Base-by-base conservation (phyloP, 1,140 invertebrate genomes). In the Drosophila ficusphila region DNA sequence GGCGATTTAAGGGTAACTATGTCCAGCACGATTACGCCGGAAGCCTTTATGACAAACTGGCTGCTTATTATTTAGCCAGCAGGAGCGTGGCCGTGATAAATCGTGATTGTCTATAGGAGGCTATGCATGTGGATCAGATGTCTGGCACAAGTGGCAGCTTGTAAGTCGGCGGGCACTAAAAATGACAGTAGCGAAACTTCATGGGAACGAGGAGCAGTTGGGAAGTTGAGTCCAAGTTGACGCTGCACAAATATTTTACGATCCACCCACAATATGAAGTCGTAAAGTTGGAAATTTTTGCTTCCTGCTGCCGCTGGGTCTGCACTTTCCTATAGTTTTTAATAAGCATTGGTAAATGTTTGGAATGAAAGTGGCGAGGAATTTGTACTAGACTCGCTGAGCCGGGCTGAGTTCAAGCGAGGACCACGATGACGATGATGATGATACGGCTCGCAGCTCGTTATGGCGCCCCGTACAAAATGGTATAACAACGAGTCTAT, bases 231-330 rank as follows among this genome's bases (percentile, higher is more conserved):
- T 64, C 47, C 42, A 49, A 64, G 81, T 79, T 85, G 79, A 81
- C 82, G 72, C 56, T 81, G 83, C 82, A 78, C 78, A 78, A 70
- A 78, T 88, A 53, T 73, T 86, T 88, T 82, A 88, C 83, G 82
- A 88, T 76, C 77, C 79, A 53, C 83, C 82, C 82, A 88, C 82
- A 89, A 88, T 88, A 88, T 88, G 78, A 89, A 88, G 82, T 88
- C 82, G 82, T 88, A 89, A 88, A 88, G 69, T 82, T 78, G 83
- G 44, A 78, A 82, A 89, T 89, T 88, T 82, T 78, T 60, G 82
- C 82, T 88, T 82, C 82, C 82, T 88, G 82, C 77, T 76, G 72
- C 48, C 56, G 56, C 27, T 49, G 60, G 54, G 69, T 76, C 68
- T 69, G 61, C 38, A 39, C 73, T 76, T 89, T 82, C 44, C 82